A percentile compares a stretch with the other conserved stretches of the same genome.
Evolutionary conservation across 2,113 vertebrate genomes (phyloP).

Genomic region (Peromyscus californicus): DNA sequence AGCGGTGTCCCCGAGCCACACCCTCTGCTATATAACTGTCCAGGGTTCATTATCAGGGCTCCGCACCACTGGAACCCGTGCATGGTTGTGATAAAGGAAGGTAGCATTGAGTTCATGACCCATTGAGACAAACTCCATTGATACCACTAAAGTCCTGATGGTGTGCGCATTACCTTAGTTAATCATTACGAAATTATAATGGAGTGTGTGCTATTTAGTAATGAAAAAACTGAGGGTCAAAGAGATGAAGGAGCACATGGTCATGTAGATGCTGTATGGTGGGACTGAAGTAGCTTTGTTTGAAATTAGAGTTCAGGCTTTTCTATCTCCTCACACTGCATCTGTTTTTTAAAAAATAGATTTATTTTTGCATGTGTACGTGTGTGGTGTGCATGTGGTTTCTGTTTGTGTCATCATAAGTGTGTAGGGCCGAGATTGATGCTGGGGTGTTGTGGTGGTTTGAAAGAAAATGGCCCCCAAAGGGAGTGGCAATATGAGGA

Average conservation of each 20-base stretch:
- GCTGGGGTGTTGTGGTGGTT: background rate
- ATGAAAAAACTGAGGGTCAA: background rate
- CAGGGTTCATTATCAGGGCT: background rate
- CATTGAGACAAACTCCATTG: background rate
- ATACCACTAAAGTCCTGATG: too few relatives aligned
- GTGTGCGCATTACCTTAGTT: background rate
- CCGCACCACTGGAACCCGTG: background rate
- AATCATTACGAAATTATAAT: background rate
- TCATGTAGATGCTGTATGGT: background rate
- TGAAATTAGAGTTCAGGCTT: background rate
- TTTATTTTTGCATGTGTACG: background rate
- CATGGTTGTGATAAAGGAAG: background rate
- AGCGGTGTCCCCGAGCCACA: too few relatives aligned
- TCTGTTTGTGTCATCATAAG: too few relatives aligned
- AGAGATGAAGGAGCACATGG: background rate
- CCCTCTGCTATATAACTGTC: background rate
- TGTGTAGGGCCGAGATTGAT: background rate
- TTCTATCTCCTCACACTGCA: background rate
- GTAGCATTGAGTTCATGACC: background rate
- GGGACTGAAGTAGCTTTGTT: background rate
- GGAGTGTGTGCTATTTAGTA: background rate
- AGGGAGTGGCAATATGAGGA: background rate
- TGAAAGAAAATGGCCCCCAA: background rate
- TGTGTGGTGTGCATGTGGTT: background rate
- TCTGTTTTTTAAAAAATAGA: background rate